Evolutionary conservation across 2,113 vertebrate genomes (phyloP), one percentile per base, ranked within the genome.

Genomic region (Bubo scandiacus): DNA sequence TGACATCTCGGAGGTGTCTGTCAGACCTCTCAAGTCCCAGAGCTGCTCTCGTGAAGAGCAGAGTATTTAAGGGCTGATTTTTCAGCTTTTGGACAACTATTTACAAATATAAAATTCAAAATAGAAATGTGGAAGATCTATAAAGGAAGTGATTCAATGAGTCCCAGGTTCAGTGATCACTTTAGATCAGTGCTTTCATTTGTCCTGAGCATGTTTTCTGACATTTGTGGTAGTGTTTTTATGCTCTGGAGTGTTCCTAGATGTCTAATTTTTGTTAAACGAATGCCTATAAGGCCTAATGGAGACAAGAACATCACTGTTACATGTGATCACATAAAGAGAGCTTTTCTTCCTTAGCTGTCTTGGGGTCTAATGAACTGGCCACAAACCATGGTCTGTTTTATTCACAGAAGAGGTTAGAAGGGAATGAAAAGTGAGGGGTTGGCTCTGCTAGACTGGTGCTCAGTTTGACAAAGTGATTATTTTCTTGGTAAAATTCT

Each of bases 151-250:
- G 34, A 3, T 12, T 58, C 21, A 14, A 0, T 32, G 68, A 43
- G 6, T 11, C 15, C 19, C 36, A 0, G 1, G 8, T 5, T 36
- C 61, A 1, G 21, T 0, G 22, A 7, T n/a, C 19, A 0, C 57
- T 6, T 17, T 3, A 11, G 15, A 10, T 18, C 5, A 0, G 18
- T 29, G 49, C 22, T 36, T 32, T 59, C 47, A 0, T 52, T 47
- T 43, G 42, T 25, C 26, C 42, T 17, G 20, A 40, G 40, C 18
- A 1, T 3, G 1, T 6, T 29, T 74, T 58, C 58, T n/a, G 45
- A 10, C 4, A 1, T 13, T 62, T 43, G 5, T 9, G 22, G 15
- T 51, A 11, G 5, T 4, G 0, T 8, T 70, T 85, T 29, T 26
- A 4, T 9, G 6, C 34, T 68, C 6, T 17, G 30, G 26, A 13